Conservation (phyloP, 2,797 vertebrate genomes). For the Sparidentex hasta region DNA sequence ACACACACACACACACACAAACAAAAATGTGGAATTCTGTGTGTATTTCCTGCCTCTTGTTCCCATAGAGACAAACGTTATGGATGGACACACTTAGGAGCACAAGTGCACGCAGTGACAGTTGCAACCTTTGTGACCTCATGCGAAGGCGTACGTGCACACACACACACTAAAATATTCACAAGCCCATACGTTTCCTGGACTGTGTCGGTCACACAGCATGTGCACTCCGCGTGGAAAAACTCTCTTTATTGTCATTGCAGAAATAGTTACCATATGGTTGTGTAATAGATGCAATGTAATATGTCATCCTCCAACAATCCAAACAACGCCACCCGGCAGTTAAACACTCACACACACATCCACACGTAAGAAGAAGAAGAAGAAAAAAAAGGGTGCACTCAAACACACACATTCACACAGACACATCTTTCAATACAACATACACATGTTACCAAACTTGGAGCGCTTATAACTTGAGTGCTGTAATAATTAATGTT, state of each 20-base stretch:
- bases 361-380: not conserved
- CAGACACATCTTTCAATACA: slow-evolving; percentile 26
- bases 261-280: slow-evolving; percentile 18
- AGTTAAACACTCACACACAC: slow-evolving; percentile 13
- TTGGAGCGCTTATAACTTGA: slow-evolving; percentile 54
- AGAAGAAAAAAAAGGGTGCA: not conserved
- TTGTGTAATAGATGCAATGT: slow-evolving; percentile 20
- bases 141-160: slow-evolving; percentile 30
- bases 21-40: slow-evolving; percentile 19
- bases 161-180: slow-evolving; percentile 12
- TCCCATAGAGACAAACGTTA: slow-evolving; percentile 52
- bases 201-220: not conserved
- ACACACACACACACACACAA: not conserved
- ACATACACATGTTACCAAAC: slow-evolving; percentile 53
- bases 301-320: slow-evolving; percentile 29
- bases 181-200: not conserved
- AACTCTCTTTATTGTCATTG: slow-evolving; percentile 10
- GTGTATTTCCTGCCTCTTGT: slow-evolving; percentile 53
- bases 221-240: slow-evolving; percentile 20
- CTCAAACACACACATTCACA: slow-evolving; percentile 17
- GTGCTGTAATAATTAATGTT: slow-evolving; percentile 54
- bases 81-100: slow-evolving; percentile 47
- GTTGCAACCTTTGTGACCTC: slow-evolving; percentile 40
- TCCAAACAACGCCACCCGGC: slow-evolving; percentile 20
- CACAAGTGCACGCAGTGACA: slow-evolving; percentile 39